These are phyloP conservation scores for Alcedo atthis DNA, from an alignment of 2,797 vertebrate genomes.

Conservation along the genomic window DNA sequence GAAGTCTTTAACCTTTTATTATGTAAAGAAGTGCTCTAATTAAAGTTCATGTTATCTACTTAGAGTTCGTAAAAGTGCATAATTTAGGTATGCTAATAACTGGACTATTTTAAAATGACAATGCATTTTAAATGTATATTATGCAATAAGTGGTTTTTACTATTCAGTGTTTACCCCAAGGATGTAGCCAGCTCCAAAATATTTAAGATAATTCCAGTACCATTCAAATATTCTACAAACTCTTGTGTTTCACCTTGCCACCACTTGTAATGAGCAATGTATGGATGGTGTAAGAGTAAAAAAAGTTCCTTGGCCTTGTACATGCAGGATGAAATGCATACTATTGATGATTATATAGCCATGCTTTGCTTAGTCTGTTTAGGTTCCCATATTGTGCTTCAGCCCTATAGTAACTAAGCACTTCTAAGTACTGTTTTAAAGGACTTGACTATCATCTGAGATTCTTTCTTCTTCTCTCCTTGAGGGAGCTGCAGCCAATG, in stretches of 20 bases:
- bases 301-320: not conserved
- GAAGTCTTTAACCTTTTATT: not conserved
- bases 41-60: constrained; percentile 55
- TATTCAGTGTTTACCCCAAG: constrained; percentile 8
- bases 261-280: not conserved
- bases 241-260: not conserved
- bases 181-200: not conserved
- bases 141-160: constrained; percentile 18
- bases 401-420: not conserved
- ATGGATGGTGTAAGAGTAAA: not conserved
- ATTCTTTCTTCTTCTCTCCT: not conserved
- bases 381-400: not conserved
- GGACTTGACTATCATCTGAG: not conserved
- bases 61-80: constrained; percentile 27
- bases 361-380: accelerated
- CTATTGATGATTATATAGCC: not conserved
- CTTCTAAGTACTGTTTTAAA: not conserved
- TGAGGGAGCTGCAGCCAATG: not conserved
- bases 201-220: not conserved
- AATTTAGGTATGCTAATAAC: constrained; percentile 57
- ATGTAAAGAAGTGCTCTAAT: not conserved
- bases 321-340: not conserved
- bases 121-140: constrained; percentile 38
- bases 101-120: constrained; percentile 29
- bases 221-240: not conserved